Evolutionary conservation across 2,797 vertebrate species (phyloP).

Genomic region (Cryptoprocta ferox): DNA sequence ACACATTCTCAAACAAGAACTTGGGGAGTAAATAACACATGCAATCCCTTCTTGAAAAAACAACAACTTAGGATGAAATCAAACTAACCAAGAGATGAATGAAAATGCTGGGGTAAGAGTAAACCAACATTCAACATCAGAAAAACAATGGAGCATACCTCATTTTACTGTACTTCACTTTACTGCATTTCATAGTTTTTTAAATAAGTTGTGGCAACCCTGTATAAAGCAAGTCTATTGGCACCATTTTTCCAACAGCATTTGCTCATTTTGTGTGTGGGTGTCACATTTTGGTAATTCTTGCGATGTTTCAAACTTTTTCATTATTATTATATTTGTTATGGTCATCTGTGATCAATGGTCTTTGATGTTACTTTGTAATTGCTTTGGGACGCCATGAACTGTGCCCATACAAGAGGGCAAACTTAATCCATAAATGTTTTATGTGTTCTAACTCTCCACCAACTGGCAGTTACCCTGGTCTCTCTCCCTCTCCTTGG

Average conservation of each 20-base stretch:
- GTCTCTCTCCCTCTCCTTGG: background rate
- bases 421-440: background rate
- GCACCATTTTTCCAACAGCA: background rate
- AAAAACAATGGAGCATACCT: background rate
- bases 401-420: background rate
- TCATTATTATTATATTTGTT: background rate
- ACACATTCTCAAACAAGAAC: conserved; percentile 21
- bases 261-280: background rate
- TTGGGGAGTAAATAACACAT: background rate
- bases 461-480: background rate
- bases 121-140: background rate
- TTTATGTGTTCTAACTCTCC: background rate
- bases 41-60: background rate
- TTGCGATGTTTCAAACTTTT: background rate
- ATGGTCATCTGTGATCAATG: background rate
- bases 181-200: background rate
- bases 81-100: background rate
- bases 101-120: background rate
- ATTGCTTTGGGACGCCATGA: background rate
- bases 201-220: background rate
- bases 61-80: background rate
- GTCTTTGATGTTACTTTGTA: background rate
- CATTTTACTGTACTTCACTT: background rate
- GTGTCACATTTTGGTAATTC: background rate
- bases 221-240: background rate